phyloP scores from a whole-genome alignment of 2,888 invertebrate genomes.

The Oscheius sp. region DNA sequence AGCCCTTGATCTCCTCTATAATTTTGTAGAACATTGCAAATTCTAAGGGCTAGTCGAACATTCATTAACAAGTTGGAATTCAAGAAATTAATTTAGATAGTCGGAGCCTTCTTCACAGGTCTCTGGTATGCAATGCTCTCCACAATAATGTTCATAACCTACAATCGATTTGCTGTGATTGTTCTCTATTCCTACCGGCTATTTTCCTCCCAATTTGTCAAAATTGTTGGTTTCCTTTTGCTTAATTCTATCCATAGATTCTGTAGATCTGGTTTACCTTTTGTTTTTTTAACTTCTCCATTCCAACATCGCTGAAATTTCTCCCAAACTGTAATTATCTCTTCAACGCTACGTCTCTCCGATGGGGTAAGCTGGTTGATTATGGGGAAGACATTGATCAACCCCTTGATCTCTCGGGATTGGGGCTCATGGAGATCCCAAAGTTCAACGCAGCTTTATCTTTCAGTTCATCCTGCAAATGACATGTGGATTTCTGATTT shows the following conservation, averaged over 20 bases:
- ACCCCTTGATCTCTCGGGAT: too few relatives aligned
- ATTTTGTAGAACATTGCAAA: too few relatives aligned
- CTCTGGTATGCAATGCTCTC: slow-evolving; percentile 26
- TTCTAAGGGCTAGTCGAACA: too few relatives aligned
- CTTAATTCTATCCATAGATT: background rate
- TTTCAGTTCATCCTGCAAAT: background rate
- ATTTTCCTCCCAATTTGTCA: background rate
- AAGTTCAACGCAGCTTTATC: too few relatives aligned
- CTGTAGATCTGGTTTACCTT: slow-evolving; percentile 18
- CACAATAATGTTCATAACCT: slow-evolving; percentile 3
- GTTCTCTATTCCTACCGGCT: background rate
- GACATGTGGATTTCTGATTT: background rate
- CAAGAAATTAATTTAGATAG: background rate
- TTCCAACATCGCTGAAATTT: slow-evolving; percentile 2
- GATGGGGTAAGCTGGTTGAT: slow-evolving; percentile 2
- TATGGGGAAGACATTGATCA: too few relatives aligned
- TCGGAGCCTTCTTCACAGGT: slow-evolving; percentile 19
- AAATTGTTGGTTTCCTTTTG: background rate
- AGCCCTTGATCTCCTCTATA: too few relatives aligned
- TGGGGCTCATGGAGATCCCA: too few relatives aligned
- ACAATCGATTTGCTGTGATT: slow-evolving; percentile 14
- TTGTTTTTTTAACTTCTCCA: slow-evolving; percentile 2
- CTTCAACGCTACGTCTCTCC: background rate
- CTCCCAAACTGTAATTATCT: slow-evolving; percentile 13
- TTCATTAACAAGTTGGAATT: too few relatives aligned